These are phyloP conservation scores for Petrophora chlorosata DNA, from an alignment of 2,888 invertebrate species.

Conservation along the genomic window DNA sequence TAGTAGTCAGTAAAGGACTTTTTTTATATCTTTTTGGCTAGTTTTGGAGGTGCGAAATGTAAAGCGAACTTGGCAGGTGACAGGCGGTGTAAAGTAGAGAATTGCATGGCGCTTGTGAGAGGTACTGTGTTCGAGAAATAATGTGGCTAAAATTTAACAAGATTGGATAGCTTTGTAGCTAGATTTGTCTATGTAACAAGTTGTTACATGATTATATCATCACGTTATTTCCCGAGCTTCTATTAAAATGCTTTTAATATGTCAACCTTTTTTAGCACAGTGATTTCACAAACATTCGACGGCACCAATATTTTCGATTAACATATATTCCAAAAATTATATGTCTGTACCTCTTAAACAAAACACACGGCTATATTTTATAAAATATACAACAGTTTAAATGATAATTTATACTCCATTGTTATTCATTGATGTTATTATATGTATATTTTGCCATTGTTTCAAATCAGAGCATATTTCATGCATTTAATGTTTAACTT, in stretches of 20 bases:
- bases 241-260: too few species aligned
- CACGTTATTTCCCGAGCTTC: background rate
- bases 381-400: conserved; percentile 83
- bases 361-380: conserved; percentile 79
- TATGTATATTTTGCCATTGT: conserved; percentile 84
- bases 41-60: conserved; percentile 2
- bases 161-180: background rate
- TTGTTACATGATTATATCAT: background rate
- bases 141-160: background rate
- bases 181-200: background rate
- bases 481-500: conserved; percentile 80
- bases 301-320: conserved; percentile 31
- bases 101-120: background rate
- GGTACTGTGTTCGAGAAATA: background rate
- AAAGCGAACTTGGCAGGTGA: conserved; percentile 1
- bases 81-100: background rate
- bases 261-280: background rate
- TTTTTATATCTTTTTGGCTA: background rate
- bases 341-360: conserved; percentile 58
- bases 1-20: background rate
- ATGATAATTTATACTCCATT: conserved; percentile 84
- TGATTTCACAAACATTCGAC: background rate
- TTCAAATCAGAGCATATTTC: conserved; percentile 84
- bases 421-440: conserved; percentile 84
- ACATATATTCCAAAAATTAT: conserved; percentile 62